Base-by-base conservation (phyloP, 2,888 invertebrate genomes). In the Arctia plantaginis region DNA sequence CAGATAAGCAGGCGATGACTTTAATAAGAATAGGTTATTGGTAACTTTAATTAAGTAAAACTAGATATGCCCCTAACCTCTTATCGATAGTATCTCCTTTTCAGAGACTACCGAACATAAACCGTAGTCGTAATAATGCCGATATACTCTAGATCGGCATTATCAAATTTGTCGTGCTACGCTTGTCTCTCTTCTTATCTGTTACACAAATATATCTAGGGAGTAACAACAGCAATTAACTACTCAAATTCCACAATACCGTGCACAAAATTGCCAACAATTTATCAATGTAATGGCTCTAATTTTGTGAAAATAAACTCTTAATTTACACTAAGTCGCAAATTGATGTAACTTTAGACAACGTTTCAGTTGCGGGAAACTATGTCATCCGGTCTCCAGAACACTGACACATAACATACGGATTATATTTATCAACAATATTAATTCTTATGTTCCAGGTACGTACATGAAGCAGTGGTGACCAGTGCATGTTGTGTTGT, bases 261-360 rank as follows among this genome's bases (percentile, higher is more conserved):
- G 13, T 64, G 41, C 30, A 33, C 64, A 39, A 69, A 71, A 77
- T 71, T 66, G 62, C 69, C 10, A 2, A 51, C 69, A 71, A 72
- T 75, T 71, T 62, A 65, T 65, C 67, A 47, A 41, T 64, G 30
- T 71, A 73, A 73, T 74, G 62, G 66, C 15, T 2, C 59, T 70
- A 33, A 62, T 39, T 73, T 73, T 55, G 27, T 59, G 65, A 59
- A 67, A 67, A 67, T 47, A 67, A 47, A 67, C 67, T 67, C 47
- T 33, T 67, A 67, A 67, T 47, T 47, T 47, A 33, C 33, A 47
- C 67, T 8, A 44, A 15, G 12, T 30, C 30, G 67, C 44, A 47
- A 67, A 20, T 44, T 67, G 44, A 27, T 66, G 44, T 30, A 8
- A 66, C 18, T 39, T 41, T 27, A 59, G 27, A 59, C 8, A 18